A percentile compares a stretch with the other conserved stretches of the same genome.
Evolutionary conservation across 2,888 invertebrate genomes (phyloP).

Genomic region (Chloromyia formosa): DNA sequence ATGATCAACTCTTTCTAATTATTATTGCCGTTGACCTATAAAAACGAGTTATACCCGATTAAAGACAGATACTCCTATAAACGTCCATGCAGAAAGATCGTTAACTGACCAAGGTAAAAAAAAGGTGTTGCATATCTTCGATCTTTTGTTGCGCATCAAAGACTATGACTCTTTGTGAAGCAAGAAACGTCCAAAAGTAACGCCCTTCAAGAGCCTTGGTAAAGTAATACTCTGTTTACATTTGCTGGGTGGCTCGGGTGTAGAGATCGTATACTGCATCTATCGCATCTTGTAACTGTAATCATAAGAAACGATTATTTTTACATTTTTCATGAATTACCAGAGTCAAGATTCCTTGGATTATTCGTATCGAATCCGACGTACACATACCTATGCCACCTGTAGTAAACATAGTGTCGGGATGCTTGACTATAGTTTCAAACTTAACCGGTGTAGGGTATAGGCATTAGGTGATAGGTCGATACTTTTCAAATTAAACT

Average conservation of each 20-base stretch:
- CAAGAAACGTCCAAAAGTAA: conserved; percentile 6
- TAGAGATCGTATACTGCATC: not conserved
- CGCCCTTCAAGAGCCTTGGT: conserved; percentile 35
- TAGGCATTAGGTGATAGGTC: not conserved
- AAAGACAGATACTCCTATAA: conserved; percentile 12
- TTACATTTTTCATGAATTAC: conserved; percentile 30
- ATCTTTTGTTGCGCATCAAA: not conserved
- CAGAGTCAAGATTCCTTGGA: conserved; percentile 6
- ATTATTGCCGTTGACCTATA: conserved; percentile 29
- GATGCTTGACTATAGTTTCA: conserved; percentile 3
- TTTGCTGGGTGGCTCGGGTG: not conserved
- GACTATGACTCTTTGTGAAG: not conserved
- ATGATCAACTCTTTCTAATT: conserved; percentile 21
- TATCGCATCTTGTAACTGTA: conserved; percentile 35
- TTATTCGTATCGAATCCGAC: conserved; percentile 12
- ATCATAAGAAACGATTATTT: conserved; percentile 39
- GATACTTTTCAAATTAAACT: not conserved
- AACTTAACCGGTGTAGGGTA: not conserved
- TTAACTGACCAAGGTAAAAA: conserved; percentile 23
- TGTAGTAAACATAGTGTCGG: not conserved
- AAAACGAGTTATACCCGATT: conserved; percentile 23
- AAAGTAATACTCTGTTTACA: not conserved
- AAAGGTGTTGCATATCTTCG: conserved; percentile 31
- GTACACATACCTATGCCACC: not conserved
- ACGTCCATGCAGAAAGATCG: conserved; percentile 4